Conservation (phyloP, 2,888 invertebrate genomes). For the Platycnemis pennipes region DNA sequence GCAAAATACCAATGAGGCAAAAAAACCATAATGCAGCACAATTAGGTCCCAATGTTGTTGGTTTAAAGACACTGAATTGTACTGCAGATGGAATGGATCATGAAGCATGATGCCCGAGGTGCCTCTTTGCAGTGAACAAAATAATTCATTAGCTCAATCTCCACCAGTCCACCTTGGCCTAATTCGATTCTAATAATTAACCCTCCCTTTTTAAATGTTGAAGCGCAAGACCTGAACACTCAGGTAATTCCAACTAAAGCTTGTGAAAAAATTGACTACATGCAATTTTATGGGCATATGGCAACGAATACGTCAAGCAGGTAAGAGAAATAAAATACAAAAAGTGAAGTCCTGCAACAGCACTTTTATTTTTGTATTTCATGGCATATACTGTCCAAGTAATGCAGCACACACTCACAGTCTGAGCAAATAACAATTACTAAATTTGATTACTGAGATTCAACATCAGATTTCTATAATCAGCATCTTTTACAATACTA, state of each 20-base stretch:
- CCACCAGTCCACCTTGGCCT: too few relatives aligned
- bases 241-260: background rate
- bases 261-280: background rate
- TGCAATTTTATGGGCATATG: background rate
- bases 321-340: slow-evolving; percentile 40
- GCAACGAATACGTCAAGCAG: background rate
- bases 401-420: background rate
- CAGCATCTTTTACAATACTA: slow-evolving; percentile 22
- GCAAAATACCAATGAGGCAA: too few relatives aligned
- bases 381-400: background rate
- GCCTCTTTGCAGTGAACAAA: too few relatives aligned
- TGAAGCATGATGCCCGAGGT: too few relatives aligned
- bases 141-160: too few relatives aligned
- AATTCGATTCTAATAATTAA: too few relatives aligned
- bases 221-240: too few relatives aligned
- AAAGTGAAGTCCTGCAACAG: slow-evolving; percentile 45
- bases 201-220: too few relatives aligned
- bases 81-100: too few relatives aligned
- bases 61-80: too few relatives aligned
- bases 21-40: too few relatives aligned
- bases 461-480: slow-evolving; percentile 20
- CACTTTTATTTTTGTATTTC: slow-evolving; percentile 36
- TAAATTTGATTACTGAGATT: slow-evolving; percentile 26
- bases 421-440: background rate
- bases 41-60: too few relatives aligned